Percentiles rank a stretch among this genome's conserved stretches.
phyloP scores from a whole-genome alignment of 2,113 vertebrate genomes.

The Brienomyrus longianalis region DNA sequence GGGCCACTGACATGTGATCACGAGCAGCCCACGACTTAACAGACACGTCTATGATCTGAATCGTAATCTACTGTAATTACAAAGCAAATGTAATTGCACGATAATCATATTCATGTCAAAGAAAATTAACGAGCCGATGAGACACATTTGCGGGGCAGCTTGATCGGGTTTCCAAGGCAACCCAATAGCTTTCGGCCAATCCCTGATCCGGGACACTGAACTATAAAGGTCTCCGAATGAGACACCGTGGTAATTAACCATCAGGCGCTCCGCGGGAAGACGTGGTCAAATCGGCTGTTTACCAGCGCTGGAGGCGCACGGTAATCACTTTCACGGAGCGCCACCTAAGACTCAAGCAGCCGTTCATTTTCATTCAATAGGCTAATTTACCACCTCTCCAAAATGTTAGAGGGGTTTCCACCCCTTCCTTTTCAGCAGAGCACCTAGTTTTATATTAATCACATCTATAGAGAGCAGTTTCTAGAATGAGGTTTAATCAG shows the following conservation, averaged over 20 bases:
- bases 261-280: not conserved
- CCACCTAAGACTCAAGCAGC: not conserved
- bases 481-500: not conserved
- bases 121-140: slow-evolving; percentile 28
- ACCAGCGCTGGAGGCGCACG: not conserved
- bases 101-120: slow-evolving; percentile 32
- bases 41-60: slow-evolving; percentile 1
- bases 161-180: slow-evolving; percentile 48
- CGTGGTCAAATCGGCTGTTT: not conserved
- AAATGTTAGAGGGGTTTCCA: not conserved
- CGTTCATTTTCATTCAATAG: not conserved
- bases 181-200: slow-evolving; percentile 31
- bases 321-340: not conserved
- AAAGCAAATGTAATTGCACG: slow-evolving; percentile 12
- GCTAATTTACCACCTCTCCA: not conserved
- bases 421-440: not conserved
- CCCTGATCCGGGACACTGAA: slow-evolving; percentile 21
- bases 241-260: not conserved
- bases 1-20: not conserved
- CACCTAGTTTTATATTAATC: not conserved
- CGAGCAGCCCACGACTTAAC: not conserved
- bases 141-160: slow-evolving; percentile 14
- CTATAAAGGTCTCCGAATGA: slow-evolving; percentile 21
- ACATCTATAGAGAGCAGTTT: not conserved
- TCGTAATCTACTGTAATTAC: slow-evolving; percentile 16